phyloP scores from a whole-genome alignment of 2,113 vertebrate species.

The Ovibos moschatus region DNA sequence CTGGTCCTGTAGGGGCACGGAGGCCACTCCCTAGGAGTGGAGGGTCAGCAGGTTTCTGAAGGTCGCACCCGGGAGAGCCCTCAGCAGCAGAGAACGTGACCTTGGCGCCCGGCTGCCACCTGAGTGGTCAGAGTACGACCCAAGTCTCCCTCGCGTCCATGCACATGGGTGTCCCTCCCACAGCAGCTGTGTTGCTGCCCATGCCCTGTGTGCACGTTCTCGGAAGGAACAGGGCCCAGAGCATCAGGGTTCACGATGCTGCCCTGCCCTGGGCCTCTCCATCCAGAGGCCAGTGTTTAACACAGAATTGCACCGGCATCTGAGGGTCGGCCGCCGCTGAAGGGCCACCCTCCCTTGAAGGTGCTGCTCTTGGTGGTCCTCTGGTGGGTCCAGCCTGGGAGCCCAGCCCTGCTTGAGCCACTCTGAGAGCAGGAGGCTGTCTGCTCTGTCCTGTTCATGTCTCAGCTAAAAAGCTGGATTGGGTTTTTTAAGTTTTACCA shows the following conservation, averaged over 20 bases:
- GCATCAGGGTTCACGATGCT: background rate
- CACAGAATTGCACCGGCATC: accelerated
- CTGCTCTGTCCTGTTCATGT: accelerated
- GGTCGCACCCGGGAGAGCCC: accelerated
- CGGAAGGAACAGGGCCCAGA: background rate
- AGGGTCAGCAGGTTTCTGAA: no score
- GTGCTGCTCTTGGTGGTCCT: no score
- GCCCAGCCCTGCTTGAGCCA: no score
- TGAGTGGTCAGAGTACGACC: accelerated
- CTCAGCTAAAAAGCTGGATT: background rate
- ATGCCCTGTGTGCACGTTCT: accelerated
- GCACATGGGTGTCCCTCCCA: accelerated
- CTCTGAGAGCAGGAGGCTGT: no score
- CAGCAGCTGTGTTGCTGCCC: accelerated
- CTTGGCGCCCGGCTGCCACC: accelerated
- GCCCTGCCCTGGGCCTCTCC: accelerated
- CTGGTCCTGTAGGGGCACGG: accelerated
- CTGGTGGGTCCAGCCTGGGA: no score
- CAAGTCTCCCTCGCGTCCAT: accelerated
- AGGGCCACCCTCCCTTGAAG: background rate
- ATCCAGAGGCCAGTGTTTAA: background rate
- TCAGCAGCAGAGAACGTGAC: no score
- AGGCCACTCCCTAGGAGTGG: background rate
- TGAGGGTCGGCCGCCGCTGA: accelerated
- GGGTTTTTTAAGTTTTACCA: no score